Evolutionary conservation across 2,888 invertebrate genomes (phyloP).

Genomic region (Pterostichus madidus): DNA sequence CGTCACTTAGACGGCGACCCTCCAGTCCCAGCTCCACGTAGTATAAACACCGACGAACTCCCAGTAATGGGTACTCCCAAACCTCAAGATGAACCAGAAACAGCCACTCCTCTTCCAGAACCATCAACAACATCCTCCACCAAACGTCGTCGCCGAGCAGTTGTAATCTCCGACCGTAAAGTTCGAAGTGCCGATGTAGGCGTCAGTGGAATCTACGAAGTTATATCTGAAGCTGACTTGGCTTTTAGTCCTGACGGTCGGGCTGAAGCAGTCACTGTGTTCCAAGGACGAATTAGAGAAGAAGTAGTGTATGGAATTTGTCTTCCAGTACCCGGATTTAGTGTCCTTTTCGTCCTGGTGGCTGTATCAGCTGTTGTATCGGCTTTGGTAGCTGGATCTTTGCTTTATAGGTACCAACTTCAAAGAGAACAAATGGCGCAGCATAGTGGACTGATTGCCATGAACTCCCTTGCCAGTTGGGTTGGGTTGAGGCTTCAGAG

Average conservation of each 20-base stretch:
- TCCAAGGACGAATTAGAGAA: slow-evolving; percentile 92
- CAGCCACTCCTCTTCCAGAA: slow-evolving; percentile 14
- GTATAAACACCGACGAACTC: slow-evolving; percentile 71
- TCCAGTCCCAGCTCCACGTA: slow-evolving; percentile 79
- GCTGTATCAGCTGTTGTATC: slow-evolving; percentile 93
- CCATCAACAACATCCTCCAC: slow-evolving; percentile 27
- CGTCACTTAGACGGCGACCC: slow-evolving; percentile 83
- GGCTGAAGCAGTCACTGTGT: slow-evolving; percentile 91
- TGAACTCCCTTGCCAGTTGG: slow-evolving; percentile 81
- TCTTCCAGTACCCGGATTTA: slow-evolving; percentile 93
- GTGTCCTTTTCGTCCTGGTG: slow-evolving; percentile 91
- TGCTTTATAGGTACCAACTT: slow-evolving; percentile 88
- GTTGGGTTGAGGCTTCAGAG: slow-evolving; percentile 47
- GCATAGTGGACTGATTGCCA: slow-evolving; percentile 79
- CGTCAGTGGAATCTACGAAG: slow-evolving; percentile 93
- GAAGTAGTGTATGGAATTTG: slow-evolving; percentile 96
- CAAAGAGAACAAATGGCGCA: slow-evolving; percentile 84
- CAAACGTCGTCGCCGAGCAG: slow-evolving; percentile 81
- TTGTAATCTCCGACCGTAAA: slow-evolving; percentile 85
- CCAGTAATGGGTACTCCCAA: slow-evolving; percentile 56
- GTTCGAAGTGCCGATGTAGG: slow-evolving; percentile 92
- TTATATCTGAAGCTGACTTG: slow-evolving; percentile 94
- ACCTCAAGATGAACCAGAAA: slow-evolving; percentile 23
- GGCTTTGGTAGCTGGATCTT: slow-evolving; percentile 90
- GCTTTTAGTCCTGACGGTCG: slow-evolving; percentile 91